phyloP scores from a whole-genome alignment of 2,113 vertebrate genomes.

The Nematolebias whitei region DNA sequence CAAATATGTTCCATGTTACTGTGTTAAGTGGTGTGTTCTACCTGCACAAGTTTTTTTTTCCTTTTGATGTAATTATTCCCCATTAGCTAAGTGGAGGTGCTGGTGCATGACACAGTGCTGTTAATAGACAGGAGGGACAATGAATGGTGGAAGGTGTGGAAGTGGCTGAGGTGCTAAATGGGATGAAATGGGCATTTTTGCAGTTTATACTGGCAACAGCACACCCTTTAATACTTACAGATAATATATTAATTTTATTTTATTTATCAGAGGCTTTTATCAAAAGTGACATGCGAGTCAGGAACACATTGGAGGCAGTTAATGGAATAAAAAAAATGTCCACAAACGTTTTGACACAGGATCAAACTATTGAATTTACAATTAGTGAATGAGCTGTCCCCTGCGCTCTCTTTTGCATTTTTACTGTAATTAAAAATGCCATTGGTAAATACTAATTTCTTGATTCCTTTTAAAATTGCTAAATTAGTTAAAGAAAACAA shows the following conservation, averaged over 20 bases:
- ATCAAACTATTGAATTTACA: background rate
- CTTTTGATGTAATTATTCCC: slow-evolving; percentile 14
- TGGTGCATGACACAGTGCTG: background rate
- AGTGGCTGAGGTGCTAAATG: background rate
- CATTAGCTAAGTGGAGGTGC: slow-evolving; percentile 11
- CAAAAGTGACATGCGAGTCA: background rate
- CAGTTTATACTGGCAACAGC: background rate
- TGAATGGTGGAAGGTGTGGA: background rate
- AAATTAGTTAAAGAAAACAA: too few relatives aligned
- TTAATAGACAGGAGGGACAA: slow-evolving; percentile 1
- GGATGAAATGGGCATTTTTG: background rate
- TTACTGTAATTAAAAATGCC: background rate
- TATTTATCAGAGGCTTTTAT: slow-evolving; percentile 1
- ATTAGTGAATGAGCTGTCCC: background rate
- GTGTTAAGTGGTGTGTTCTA: slow-evolving; percentile 1
- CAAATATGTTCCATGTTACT: slow-evolving; percentile 2
- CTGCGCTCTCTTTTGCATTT: background rate
- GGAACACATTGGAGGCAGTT: background rate
- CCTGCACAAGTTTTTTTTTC: background rate
- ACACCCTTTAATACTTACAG: background rate
- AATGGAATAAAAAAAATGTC: background rate
- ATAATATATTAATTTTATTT: background rate
- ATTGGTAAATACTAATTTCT: background rate
- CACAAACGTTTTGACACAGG: background rate
- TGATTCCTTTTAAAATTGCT: too few relatives aligned